Evolutionary conservation across 2,113 vertebrate genomes (phyloP).

Genomic region (Leptobrachium leishanense): DNA sequence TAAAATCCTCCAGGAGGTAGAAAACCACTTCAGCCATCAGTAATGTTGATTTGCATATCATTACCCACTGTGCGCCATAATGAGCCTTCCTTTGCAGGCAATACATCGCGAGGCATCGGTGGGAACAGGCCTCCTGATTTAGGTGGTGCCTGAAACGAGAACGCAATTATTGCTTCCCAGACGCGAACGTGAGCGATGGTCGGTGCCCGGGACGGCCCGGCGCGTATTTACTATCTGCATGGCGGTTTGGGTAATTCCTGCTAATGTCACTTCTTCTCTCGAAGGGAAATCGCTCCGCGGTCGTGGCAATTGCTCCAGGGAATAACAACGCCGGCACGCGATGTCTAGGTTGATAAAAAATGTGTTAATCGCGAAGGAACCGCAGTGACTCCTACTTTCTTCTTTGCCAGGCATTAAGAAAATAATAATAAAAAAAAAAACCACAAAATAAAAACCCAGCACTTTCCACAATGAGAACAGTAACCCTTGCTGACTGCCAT

Average conservation of each 20-base stretch:
- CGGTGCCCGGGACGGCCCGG: constrained; percentile 56
- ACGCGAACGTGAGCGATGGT: constrained; percentile 57
- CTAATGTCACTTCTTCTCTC: constrained; percentile 57
- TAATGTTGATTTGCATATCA: constrained; percentile 51
- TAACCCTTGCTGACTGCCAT: not conserved
- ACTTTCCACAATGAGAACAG: not conserved
- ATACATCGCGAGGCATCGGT: constrained; percentile 55
- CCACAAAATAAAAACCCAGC: not conserved
- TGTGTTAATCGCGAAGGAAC: constrained; percentile 57
- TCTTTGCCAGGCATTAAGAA: constrained; percentile 18
- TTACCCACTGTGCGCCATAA: constrained; percentile 47
- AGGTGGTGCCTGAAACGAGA: constrained; percentile 56
- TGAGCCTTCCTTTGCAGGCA: constrained; percentile 7
- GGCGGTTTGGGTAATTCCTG: constrained; percentile 58
- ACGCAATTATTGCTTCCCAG: constrained; percentile 61
- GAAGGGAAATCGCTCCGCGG: constrained; percentile 58
- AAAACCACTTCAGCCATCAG: constrained; percentile 14
- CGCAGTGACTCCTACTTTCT: constrained; percentile 50
- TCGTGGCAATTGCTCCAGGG: constrained; percentile 51
- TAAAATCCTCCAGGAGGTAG: constrained; percentile 10
- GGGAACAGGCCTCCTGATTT: constrained; percentile 49
- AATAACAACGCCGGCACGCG: constrained; percentile 50
- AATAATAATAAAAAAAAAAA: no score
- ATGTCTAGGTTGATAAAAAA: constrained; percentile 52
- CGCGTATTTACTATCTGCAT: constrained; percentile 54